phyloP scores from a whole-genome alignment of 2,888 invertebrate genomes.

The Copidosoma aretas region DNA sequence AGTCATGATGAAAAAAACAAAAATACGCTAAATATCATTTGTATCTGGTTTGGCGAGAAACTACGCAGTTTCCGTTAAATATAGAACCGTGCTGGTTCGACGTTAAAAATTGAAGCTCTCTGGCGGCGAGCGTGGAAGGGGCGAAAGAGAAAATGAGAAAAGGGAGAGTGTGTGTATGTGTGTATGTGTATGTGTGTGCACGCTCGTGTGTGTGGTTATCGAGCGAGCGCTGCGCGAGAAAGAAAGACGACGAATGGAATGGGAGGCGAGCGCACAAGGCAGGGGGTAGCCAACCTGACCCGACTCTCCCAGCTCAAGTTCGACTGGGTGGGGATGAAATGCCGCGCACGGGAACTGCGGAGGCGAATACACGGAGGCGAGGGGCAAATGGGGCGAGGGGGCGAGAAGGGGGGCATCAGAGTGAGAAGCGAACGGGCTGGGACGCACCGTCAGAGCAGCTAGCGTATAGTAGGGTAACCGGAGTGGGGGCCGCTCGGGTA shows the following conservation, averaged over 20 bases:
- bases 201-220: not conserved
- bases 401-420: not conserved
- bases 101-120: not conserved
- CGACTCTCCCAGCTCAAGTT: not conserved
- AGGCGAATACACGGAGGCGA: constrained; percentile 1
- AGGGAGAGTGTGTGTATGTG: too few species aligned
- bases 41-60: not conserved
- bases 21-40: too few species aligned
- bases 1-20: too few species aligned
- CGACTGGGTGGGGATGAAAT: not conserved
- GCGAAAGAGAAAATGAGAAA: not conserved
- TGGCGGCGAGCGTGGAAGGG: not conserved
- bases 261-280: not conserved
- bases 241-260: constrained; percentile 4
- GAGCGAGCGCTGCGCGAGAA: constrained; percentile 8
- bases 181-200: not conserved
- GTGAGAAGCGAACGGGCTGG: not conserved
- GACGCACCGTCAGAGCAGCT: not conserved
- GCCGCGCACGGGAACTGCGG: constrained; percentile 17
- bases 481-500: constrained; percentile 29
- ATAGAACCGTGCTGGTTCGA: not conserved
- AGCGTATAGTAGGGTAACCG: not conserved
- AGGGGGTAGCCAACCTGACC: not conserved
- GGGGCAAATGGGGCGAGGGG: not conserved
- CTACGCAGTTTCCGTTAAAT: not conserved